Conservation (phyloP, 2,888 invertebrate species). For the Hypsopygia costalis region DNA sequence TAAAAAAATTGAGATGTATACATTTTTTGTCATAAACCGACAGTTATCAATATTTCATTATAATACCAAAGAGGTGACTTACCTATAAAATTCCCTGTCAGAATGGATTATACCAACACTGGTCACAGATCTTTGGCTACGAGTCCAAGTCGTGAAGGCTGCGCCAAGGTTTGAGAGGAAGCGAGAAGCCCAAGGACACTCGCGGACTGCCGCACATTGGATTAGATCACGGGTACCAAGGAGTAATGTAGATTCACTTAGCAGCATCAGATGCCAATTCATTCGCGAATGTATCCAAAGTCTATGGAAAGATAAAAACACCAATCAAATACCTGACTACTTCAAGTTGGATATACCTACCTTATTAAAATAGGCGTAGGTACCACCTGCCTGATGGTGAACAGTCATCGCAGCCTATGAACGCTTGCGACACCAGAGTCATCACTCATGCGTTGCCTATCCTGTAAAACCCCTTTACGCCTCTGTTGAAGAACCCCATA, state of each 20-base stretch:
- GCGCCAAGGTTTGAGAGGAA: conserved; percentile 47
- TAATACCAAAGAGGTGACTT: too few relatives aligned
- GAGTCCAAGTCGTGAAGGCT: conserved; percentile 51
- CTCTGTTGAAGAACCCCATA: too few relatives aligned
- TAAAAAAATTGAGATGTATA: too few relatives aligned
- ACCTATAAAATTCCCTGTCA: conserved; percentile 55
- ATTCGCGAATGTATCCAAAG: conserved; percentile 60
- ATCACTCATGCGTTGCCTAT: too few relatives aligned
- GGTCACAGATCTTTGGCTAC: conserved; percentile 33
- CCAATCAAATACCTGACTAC: too few relatives aligned
- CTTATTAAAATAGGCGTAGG: too few relatives aligned
- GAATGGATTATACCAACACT: background rate
- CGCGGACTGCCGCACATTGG: conserved; percentile 43
- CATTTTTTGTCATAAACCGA: too few relatives aligned
- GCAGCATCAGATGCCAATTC: conserved; percentile 50
- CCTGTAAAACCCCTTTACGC: too few relatives aligned
- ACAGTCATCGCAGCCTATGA: too few relatives aligned
- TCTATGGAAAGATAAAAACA: conserved; percentile 42
- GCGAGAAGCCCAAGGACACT: conserved; percentile 57
- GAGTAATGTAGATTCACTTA: conserved; percentile 52
- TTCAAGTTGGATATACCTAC: too few relatives aligned
- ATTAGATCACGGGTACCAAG: conserved; percentile 54
- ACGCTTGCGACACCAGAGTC: too few relatives aligned
- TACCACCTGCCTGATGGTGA: background rate
- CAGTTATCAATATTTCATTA: too few relatives aligned